Evolutionary conservation across 1,140 invertebrate genomes (phyloP), one percentile per base, ranked within the genome.

Genomic region (Drosophila pallidifrons): DNA sequence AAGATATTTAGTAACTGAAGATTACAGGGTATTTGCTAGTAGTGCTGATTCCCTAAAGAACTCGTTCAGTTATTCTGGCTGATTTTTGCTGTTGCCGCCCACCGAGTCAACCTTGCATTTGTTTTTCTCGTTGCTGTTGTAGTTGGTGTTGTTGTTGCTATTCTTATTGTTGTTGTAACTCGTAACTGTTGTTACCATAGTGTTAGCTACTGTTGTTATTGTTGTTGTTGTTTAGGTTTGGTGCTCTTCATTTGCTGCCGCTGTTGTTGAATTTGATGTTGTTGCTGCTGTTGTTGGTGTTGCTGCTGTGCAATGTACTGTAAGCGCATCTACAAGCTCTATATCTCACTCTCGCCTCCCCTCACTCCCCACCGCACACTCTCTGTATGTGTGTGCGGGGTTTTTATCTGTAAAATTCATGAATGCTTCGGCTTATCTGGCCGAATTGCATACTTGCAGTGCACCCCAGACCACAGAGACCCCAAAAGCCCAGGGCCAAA

Each of bases 371-470:
- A 11, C 5, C 25, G 11, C 49, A 25, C 20, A 25, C 7, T 25
- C 3, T 65, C 16, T 63, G 20, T 65, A 25, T 60, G 49, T 77
- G 66, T 77, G 81, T 81, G 57, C 59, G 70, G 73, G 77, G 55
- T 71, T 91, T 91, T 91, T 91, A 91, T 91, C 87, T 91, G 64
- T 79, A 66, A 91, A 91, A 91, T 91, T 91, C 87, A 91, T 91
- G 87, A 91, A 91, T 91, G 87, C 87, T 81, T 81, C 74, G 77
- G 88, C 87, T 91, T 91, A 91, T 91, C 87, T 91, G 67, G 65
- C 70, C 80, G 87, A 88, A 91, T 81, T 91, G 87, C 87, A 91
- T 91, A 83, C 87, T 91, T 91, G 88, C 87, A 91, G 79, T 25
- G 35, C 32, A 38, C 28, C 55, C 28, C 28, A 54, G 25, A 54